phyloP scores from a whole-genome alignment of 2,797 vertebrate species.

The Nasua narica region DNA sequence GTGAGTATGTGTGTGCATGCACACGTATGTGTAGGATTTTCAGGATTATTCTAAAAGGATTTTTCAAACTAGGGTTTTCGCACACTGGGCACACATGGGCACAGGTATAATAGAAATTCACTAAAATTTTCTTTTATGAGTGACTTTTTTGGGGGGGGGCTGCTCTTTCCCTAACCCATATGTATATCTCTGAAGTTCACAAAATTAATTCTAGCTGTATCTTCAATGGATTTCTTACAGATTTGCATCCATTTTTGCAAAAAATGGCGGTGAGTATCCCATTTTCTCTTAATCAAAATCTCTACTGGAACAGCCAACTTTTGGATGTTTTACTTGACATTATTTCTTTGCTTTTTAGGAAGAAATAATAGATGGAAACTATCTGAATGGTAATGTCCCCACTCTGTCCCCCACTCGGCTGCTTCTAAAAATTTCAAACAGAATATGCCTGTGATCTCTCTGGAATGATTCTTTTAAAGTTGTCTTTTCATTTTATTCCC shows the following conservation, averaged over 20 bases:
- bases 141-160: not conserved
- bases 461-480: conserved; percentile 50
- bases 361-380: conserved; percentile 84
- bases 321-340: conserved; percentile 23
- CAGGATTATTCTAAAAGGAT: not conserved
- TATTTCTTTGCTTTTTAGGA: conserved; percentile 81
- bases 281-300: conserved; percentile 67
- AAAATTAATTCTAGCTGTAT: conserved; percentile 46
- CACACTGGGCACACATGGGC: not conserved
- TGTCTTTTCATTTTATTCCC: conserved; percentile 74
- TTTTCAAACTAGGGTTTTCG: not conserved
- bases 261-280: conserved; percentile 85
- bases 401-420: not conserved
- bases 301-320: not conserved
- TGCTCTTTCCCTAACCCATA: not conserved
- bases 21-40: not conserved
- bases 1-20: no score
- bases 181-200: conserved; percentile 32
- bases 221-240: conserved; percentile 78
- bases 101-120: conserved; percentile 1
- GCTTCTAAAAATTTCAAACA: conserved; percentile 60
- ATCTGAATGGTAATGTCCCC: conserved; percentile 85
- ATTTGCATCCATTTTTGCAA: conserved; percentile 83
- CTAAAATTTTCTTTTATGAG: not conserved
- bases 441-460: conserved; percentile 49